These are phyloP conservation scores for Ia io DNA, from an alignment of 2,113 vertebrate genomes.

Conservation along the genomic window DNA sequence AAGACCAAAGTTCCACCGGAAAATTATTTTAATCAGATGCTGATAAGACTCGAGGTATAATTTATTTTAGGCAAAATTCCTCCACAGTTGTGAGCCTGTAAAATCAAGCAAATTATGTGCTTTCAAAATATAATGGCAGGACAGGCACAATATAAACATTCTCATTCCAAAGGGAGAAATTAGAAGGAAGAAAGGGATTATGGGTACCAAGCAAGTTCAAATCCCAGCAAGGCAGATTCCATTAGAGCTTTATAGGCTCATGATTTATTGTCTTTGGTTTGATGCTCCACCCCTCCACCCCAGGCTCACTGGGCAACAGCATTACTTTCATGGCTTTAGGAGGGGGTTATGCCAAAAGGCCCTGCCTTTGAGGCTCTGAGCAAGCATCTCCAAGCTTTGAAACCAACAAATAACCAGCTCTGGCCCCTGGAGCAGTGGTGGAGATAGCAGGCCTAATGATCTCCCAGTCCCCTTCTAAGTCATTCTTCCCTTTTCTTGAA, in stretches of 20 bases:
- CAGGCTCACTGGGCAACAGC: accelerated
- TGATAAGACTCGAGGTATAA: not conserved
- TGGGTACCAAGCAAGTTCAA: not conserved
- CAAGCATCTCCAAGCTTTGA: too few species aligned
- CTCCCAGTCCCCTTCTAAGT: not conserved
- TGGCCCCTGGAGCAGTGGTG: too few species aligned
- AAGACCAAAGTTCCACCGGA: not conserved
- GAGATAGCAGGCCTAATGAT: too few species aligned
- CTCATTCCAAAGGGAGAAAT: not conserved
- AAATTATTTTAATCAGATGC: not conserved
- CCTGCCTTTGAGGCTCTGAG: accelerated
- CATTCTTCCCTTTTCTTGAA: not conserved
- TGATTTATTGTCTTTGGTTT: too few species aligned
- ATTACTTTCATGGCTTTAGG: accelerated
- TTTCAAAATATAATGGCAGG: not conserved
- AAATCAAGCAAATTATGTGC: not conserved
- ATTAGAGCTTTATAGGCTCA: too few species aligned
- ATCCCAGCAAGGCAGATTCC: too few species aligned
- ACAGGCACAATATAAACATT: not conserved
- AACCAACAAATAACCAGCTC: not conserved
- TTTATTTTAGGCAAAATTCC: not conserved
- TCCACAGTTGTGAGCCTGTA: not conserved
- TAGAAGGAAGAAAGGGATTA: not conserved
- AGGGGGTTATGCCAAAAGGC: accelerated
- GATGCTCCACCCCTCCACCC: too few species aligned